These are phyloP conservation scores for Ginglymostoma cirratum DNA, from an alignment of 2,113 vertebrate species.

Conservation along the genomic window DNA sequence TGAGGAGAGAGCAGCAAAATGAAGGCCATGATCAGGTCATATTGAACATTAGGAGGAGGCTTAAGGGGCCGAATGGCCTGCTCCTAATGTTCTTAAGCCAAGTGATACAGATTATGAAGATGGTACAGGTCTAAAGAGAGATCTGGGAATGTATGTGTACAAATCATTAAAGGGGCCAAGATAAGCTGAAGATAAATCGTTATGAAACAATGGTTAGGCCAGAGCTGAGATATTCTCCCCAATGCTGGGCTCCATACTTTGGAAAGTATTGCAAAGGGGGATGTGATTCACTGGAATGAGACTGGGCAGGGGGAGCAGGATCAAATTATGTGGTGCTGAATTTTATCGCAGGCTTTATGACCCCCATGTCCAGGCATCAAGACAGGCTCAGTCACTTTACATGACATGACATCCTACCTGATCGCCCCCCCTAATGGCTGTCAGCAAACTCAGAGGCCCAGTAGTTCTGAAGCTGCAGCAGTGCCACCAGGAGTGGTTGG, in stretches of 20 bases:
- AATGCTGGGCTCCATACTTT: background rate
- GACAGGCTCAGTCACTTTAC: no score
- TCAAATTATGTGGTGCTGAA: background rate
- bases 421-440: no score
- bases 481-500: no score
- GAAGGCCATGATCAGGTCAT: no score
- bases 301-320: background rate
- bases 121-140: background rate
- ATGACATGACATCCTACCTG: no score
- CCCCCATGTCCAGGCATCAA: no score
- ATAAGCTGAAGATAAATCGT: background rate
- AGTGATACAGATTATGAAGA: background rate
- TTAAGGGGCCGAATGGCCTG: no score
- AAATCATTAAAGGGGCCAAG: background rate
- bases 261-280: background rate
- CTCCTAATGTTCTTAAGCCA: background rate
- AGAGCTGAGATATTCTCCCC: background rate
- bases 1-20: no score
- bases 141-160: background rate
- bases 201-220: background rate
- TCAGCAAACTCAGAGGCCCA: no score
- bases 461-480: no score
- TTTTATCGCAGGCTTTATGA: no score
- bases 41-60: no score
- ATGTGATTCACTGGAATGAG: background rate